These are phyloP conservation scores for Clunio marinus DNA, from an alignment of 2,888 invertebrate species.

Conservation along the genomic window DNA sequence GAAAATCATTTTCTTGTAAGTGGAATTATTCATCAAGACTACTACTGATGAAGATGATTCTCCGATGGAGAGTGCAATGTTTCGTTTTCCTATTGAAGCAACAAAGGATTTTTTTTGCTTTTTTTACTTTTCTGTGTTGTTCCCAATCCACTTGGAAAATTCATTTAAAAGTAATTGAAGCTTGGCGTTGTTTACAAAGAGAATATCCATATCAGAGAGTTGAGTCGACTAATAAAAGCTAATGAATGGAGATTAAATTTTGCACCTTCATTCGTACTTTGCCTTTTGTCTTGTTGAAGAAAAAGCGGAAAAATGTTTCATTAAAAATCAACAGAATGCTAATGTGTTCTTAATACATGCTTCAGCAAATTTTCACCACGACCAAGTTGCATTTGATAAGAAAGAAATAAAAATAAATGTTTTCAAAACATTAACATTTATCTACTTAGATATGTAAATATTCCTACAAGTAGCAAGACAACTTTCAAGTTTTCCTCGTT, in stretches of 20 bases:
- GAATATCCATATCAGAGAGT: slow-evolving; percentile 16
- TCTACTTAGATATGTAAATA: neutral
- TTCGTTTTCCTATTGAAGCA: slow-evolving; percentile 3
- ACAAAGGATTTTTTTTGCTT: slow-evolving; percentile 16
- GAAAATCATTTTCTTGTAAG: slow-evolving; percentile 18
- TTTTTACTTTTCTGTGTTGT: neutral
- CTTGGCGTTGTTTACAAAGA: neutral
- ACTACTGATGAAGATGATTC: neutral
- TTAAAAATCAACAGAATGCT: too few relatives aligned
- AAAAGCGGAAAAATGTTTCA: too few relatives aligned
- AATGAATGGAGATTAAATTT: slow-evolving; percentile 35
- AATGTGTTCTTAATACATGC: neutral
- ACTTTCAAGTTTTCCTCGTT: too few relatives aligned
- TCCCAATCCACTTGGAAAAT: neutral
- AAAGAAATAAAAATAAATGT: too few relatives aligned
- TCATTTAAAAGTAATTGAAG: slow-evolving; percentile 21
- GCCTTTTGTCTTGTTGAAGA: neutral
- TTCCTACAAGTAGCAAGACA: too few relatives aligned
- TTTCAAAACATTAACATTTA: too few relatives aligned
- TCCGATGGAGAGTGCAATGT: slow-evolving; percentile 4
- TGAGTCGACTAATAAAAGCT: slow-evolving; percentile 19
- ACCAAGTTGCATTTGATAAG: neutral
- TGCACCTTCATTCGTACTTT: slow-evolving; percentile 23
- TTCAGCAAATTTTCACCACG: neutral
- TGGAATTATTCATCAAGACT: slow-evolving; percentile 37